Evolutionary conservation across 2,888 invertebrate species (phyloP).

Genomic region (Galeopsomyia nigrocyanea): DNA sequence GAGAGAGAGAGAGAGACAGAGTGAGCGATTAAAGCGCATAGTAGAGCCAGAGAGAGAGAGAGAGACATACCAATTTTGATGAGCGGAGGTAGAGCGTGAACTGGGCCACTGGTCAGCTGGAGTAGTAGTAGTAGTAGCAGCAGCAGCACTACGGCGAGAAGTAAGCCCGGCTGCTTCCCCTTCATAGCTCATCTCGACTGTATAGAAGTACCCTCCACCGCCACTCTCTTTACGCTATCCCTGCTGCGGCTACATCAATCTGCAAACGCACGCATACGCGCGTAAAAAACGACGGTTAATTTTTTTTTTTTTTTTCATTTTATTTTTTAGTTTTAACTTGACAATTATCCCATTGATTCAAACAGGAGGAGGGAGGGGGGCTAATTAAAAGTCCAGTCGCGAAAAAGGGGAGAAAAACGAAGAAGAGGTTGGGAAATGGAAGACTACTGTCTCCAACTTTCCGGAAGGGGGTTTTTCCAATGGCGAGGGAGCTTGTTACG

Average conservation of each 20-base stretch:
- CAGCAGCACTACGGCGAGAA: constrained; percentile 64
- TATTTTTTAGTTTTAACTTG: neutral
- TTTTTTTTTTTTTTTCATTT: neutral
- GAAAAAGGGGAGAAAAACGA: neutral
- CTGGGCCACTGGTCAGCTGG: constrained; percentile 58
- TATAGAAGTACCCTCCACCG: constrained; percentile 15
- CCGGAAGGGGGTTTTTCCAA: neutral
- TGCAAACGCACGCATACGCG: too few relatives aligned
- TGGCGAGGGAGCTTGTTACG: constrained; percentile 5
- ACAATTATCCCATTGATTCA: constrained; percentile 29
- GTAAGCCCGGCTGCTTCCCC: constrained; percentile 63
- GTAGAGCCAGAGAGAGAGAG: neutral
- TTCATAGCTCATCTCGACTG: constrained; percentile 68
- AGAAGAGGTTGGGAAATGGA: neutral
- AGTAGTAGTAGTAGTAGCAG: constrained; percentile 63
- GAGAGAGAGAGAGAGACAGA: neutral
- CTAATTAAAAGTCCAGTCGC: constrained; percentile 40
- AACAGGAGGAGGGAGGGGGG: neutral
- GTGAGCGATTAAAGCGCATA: neutral
- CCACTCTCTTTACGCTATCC: neutral
- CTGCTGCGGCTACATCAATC: constrained; percentile 40
- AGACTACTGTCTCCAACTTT: constrained; percentile 7
- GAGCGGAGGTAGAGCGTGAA: constrained; percentile 63
- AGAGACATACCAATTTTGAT: constrained; percentile 65
- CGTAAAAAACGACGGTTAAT: constrained; percentile 12